Evolutionary conservation across 2,113 vertebrate species (phyloP).

Genomic region (Fukomys damarensis): DNA sequence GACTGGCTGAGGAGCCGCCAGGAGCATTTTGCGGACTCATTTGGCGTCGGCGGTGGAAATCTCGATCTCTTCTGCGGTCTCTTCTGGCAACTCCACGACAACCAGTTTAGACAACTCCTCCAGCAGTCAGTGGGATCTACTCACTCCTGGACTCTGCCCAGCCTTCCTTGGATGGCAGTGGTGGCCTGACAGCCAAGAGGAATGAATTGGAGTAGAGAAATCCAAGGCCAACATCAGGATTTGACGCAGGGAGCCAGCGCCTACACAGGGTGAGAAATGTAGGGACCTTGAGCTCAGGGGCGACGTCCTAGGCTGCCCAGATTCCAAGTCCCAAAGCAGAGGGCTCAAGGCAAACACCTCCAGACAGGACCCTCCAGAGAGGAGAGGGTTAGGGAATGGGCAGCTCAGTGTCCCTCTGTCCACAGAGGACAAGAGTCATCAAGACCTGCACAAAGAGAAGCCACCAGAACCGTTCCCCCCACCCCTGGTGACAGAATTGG

Average conservation of each 20-base stretch:
- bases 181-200: background rate
- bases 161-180: background rate
- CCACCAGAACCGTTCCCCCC: accelerated
- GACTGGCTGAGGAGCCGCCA: background rate
- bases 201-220: background rate
- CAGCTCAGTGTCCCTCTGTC: background rate
- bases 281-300: background rate
- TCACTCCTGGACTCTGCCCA: background rate
- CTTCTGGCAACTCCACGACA: background rate
- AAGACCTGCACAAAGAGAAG: background rate
- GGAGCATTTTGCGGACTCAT: background rate
- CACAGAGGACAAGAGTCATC: background rate
- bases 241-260: background rate
- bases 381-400: background rate
- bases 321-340: background rate
- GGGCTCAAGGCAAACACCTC: background rate
- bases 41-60: background rate
- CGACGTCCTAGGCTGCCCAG: background rate
- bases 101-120: background rate
- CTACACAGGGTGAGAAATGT: background rate
- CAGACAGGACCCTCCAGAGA: background rate
- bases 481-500: background rate
- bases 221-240: background rate
- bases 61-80: background rate
- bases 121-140: background rate